Conservation (phyloP, 2,888 invertebrate species). For the Drosophila ezoana region DNA sequence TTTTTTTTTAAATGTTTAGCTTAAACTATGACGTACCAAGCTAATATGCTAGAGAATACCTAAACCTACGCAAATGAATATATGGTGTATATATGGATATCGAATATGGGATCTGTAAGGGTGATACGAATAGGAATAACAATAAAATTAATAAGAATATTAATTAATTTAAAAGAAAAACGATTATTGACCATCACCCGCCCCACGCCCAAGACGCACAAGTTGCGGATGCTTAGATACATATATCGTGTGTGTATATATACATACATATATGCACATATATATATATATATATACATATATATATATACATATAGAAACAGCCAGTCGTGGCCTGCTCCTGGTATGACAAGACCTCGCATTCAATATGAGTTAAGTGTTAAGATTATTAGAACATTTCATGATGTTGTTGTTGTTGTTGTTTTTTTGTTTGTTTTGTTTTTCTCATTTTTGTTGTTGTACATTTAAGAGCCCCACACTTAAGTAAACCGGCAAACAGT, state of each 20-base stretch:
- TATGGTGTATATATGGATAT: constrained; percentile 41
- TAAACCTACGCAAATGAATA: constrained; percentile 75
- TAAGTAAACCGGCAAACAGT: constrained; percentile 29
- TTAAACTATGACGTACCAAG: constrained; percentile 69
- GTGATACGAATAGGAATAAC: constrained; percentile 30
- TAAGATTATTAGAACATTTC: constrained; percentile 40
- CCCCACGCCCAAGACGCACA: constrained; percentile 61
- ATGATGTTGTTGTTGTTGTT: constrained; percentile 20
- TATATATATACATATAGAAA: constrained; percentile 48
- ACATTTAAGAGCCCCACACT: constrained; percentile 40
- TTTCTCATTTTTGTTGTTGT: constrained; percentile 26
- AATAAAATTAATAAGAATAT: constrained; percentile 47
- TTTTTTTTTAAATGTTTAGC: constrained; percentile 31
- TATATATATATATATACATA: constrained; percentile 22
- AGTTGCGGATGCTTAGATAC: constrained; percentile 47
- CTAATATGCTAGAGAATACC: constrained; percentile 70
- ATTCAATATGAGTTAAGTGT: constrained; percentile 60
- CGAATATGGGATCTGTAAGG: constrained; percentile 25
- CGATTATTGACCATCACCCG: constrained; percentile 52
- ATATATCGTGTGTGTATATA: constrained; percentile 26
- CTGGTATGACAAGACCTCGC: constrained; percentile 61
- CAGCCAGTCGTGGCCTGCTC: constrained; percentile 60
- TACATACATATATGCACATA: constrained; percentile 24
- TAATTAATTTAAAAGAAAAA: constrained; percentile 49
- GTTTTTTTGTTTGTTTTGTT: constrained; percentile 7